Evolutionary conservation across 2,888 invertebrate species (phyloP).

Genomic region (Notocelia uddmanniana): DNA sequence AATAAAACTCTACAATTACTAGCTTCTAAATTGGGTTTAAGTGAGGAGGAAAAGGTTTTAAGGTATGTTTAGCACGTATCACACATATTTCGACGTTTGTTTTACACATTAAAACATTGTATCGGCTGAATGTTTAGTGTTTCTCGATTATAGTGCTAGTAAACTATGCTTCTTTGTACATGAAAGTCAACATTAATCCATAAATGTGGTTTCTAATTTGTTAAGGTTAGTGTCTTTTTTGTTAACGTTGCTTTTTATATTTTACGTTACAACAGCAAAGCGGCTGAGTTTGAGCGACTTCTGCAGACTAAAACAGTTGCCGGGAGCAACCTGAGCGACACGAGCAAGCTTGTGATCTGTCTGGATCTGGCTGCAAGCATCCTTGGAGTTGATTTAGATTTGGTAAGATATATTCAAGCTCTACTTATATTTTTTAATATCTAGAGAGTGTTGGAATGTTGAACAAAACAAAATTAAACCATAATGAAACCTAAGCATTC

Average conservation of each 20-base stretch:
- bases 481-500: too few relatives aligned
- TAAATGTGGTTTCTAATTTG: not conserved
- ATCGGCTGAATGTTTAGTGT: not conserved
- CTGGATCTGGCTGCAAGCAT: slow-evolving; percentile 85
- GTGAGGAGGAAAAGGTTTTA: slow-evolving; percentile 72
- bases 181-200: not conserved
- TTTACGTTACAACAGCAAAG: slow-evolving; percentile 74
- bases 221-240: too few relatives aligned
- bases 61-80: slow-evolving; percentile 58
- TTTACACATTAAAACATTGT: not conserved
- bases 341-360: slow-evolving; percentile 86
- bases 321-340: slow-evolving; percentile 82
- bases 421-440: too few relatives aligned
- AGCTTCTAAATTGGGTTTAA: slow-evolving; percentile 73
- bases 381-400: slow-evolving; percentile 83
- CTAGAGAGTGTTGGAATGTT: too few relatives aligned
- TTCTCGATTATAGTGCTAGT: not conserved
- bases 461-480: too few relatives aligned
- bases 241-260: slow-evolving; percentile 1
- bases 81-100: not conserved
- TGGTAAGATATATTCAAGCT: too few relatives aligned
- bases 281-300: slow-evolving; percentile 81
- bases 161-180: not conserved
- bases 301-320: slow-evolving; percentile 76
- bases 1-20: slow-evolving; percentile 71